phyloP scores from a whole-genome alignment of 2,888 invertebrate genomes.

The Agonopterix arenella region DNA sequence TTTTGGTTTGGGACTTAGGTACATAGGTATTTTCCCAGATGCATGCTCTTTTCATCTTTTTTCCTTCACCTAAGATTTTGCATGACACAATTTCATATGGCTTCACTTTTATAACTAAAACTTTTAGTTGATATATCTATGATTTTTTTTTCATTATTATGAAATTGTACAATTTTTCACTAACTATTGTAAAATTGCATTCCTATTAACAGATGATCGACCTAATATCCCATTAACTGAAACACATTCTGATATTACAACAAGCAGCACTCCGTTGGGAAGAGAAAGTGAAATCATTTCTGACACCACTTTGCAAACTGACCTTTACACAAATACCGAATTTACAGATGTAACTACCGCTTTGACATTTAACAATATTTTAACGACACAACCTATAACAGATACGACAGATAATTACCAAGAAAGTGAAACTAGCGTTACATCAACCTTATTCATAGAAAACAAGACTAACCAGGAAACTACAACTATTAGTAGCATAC shows the following conservation, averaged over 20 bases:
- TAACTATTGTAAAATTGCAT: slow-evolving; percentile 50
- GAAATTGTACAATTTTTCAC: slow-evolving; percentile 16
- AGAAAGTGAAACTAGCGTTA: slow-evolving; percentile 14
- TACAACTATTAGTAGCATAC: background rate
- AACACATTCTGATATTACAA: slow-evolving; percentile 47
- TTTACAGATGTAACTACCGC: slow-evolving; percentile 7
- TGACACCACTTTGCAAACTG: slow-evolving; percentile 27
- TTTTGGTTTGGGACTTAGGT: slow-evolving; percentile 11
- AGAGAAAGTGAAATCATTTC: slow-evolving; percentile 32
- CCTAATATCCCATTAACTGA: slow-evolving; percentile 70
- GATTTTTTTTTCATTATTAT: background rate
- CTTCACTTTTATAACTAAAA: background rate
- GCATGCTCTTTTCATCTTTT: background rate
- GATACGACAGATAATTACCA: slow-evolving; percentile 11
- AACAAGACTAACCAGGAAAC: slow-evolving; percentile 10
- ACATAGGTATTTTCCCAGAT: background rate
- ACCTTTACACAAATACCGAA: slow-evolving; percentile 14
- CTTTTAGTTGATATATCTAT: background rate
- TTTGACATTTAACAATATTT: background rate
- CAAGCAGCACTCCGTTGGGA: slow-evolving; percentile 32
- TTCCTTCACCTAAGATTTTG: background rate
- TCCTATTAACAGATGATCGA: slow-evolving; percentile 73
- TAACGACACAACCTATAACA: background rate
- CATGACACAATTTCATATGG: background rate
- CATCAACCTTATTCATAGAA: slow-evolving; percentile 7